phyloP scores from a whole-genome alignment of 2,797 vertebrate species.

The Sebastolobus altivelis region DNA sequence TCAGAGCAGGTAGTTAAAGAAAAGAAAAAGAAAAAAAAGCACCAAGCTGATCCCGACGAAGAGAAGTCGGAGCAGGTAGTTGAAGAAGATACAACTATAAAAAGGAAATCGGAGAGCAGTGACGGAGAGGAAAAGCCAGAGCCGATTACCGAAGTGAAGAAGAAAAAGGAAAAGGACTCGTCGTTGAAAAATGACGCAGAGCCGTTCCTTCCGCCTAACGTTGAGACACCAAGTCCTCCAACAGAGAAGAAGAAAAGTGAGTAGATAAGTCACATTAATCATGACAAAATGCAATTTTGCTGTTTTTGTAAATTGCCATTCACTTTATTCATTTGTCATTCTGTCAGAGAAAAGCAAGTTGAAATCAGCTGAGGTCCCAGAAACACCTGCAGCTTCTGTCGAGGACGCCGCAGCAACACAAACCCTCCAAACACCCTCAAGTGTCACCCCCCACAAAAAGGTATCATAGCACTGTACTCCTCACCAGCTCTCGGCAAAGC shows the following conservation, averaged over 20 bases:
- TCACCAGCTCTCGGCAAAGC: not conserved
- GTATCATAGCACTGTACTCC: slow-evolving; percentile 28
- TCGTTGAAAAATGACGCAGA: not conserved
- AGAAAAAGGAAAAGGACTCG: slow-evolving; percentile 50
- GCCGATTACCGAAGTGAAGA: slow-evolving; percentile 21
- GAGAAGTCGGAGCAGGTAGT: not conserved
- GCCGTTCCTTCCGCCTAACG: not conserved
- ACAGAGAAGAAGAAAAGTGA: slow-evolving; percentile 81
- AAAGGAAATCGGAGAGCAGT: not conserved
- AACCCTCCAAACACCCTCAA: slow-evolving; percentile 16
- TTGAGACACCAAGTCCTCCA: slow-evolving; percentile 29
- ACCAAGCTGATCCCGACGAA: not conserved
- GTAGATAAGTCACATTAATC: not conserved
- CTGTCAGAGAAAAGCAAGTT: slow-evolving; percentile 72
- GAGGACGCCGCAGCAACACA: not conserved
- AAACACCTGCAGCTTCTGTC: slow-evolving; percentile 13
- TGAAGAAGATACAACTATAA: not conserved
- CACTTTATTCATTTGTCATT: not conserved
- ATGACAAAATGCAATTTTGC: rapidly evolving
- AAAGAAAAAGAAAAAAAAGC: slow-evolving; percentile 44
- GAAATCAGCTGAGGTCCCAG: slow-evolving; percentile 41
- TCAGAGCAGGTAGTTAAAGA: slow-evolving; percentile 7
- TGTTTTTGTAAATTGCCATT: not conserved
- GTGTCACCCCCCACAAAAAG: slow-evolving; percentile 65
- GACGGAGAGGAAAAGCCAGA: not conserved